A percentile compares a stretch with the other conserved stretches of the same genome.
phyloP scores from a whole-genome alignment of 2,888 invertebrate genomes.

The Pachydiplax longipennis region DNA sequence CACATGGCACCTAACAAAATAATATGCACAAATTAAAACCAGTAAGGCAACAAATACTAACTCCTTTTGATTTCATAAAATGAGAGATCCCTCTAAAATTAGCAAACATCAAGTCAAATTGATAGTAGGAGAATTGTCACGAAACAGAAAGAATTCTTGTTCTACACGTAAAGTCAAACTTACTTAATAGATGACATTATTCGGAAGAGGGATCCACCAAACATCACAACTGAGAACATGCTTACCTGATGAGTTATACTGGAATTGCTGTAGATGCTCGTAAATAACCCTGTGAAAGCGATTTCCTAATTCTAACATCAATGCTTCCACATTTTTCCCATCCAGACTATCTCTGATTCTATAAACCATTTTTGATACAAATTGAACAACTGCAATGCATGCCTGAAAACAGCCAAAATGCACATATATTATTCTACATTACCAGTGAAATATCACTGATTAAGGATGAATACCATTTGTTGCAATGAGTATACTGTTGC shows the following conservation, averaged over 20 bases:
- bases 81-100: no score
- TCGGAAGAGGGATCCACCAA: background rate
- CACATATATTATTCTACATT: background rate
- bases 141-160: no score
- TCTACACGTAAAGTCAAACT: no score
- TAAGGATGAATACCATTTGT: no score
- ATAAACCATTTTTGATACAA: conserved; percentile 77
- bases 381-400: conserved; percentile 83
- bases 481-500: no score
- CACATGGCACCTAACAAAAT: conserved; percentile 84
- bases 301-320: conserved; percentile 87
- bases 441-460: background rate
- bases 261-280: conserved; percentile 93
- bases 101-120: no score
- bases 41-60: no score
- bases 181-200: background rate
- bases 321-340: conserved; percentile 88
- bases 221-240: background rate
- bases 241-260: conserved; percentile 89
- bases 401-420: conserved; percentile 66
- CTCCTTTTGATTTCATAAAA: no score
- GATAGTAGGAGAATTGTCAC: no score
- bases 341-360: conserved; percentile 85
- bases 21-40: background rate
- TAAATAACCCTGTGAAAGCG: conserved; percentile 93